Evolutionary conservation across 2,888 invertebrate species (phyloP), one percentile per base, ranked within the genome.

Genomic region (Heteromurus nitidus): DNA sequence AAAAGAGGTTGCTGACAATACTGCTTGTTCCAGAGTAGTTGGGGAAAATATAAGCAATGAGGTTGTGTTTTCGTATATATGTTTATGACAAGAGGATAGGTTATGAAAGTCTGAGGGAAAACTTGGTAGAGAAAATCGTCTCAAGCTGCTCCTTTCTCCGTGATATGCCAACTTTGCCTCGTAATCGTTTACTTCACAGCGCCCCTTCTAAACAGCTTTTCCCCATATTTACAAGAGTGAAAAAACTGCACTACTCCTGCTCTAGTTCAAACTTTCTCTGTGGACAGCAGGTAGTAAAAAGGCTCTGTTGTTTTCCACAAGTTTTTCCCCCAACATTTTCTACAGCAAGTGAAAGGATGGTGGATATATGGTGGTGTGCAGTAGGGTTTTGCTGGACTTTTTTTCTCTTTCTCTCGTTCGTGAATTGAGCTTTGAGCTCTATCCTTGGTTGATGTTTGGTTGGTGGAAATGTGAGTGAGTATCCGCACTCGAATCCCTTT

Each of bases 201-300:
- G 9, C 11, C 3, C 11, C n/a, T n/a, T n/a, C n/a, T 36, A 36
- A n/a, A 47, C 47, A 47, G 47, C n/a, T 9, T 47, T n/a, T 44
- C 13, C 28, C 18, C 16, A 62, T n/a, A 62, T 26, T 22, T 30
- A 11, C 28, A 16, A 22, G 24, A 20, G 50, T 18, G 2, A 20
- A 1, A 20, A 50, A 50, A 3, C 20, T n/a, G 50, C 50, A 50
- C n/a, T n/a, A n/a, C n/a, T n/a, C n/a, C n/a, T n/a, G n/a, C n/a
- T n/a, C n/a, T n/a, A n/a, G n/a, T n/a, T n/a, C n/a, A n/a, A n/a
- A n/a, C n/a, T n/a, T 50, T 16, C 18, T 50, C 18, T n/a, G 20
- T 50, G 53, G 68, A 69, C 68, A 53, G 70, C 70, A 70, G 70
- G 70, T 70, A 70, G 70, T 58, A 70, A 28, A 36, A 58, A 36